Base-by-base conservation (phyloP, 2,797 vertebrate species). In the Steatocranus sp. region DNA sequence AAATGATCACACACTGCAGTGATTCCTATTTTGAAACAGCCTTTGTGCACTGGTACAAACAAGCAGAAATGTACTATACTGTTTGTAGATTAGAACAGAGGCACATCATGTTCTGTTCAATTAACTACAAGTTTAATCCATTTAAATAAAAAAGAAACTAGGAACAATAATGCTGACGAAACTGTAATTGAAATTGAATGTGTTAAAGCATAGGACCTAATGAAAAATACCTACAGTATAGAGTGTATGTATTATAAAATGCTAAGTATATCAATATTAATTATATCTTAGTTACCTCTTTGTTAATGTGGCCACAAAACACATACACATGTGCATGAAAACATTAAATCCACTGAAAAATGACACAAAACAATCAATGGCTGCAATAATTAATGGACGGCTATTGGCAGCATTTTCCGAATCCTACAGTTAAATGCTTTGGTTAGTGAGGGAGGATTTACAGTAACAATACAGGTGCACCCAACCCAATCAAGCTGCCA, bases 371-470 rank as follows among this genome's bases (percentile, higher is more conserved):
- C 51, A 85, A 92, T 89, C 86, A 90, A 88, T 84, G 77, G 46
- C 12, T 61, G 56, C 73, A 78, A 75, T 87, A 87, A 91, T 87
- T 63, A 86, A 85, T 66, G 34, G 50, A 11, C 49, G 32, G 78
- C 36, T 85, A 34, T 83, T 92, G 86, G 87, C 53, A 73, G 79
- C 79, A 75, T 49, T 76, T 84, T 83, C 80, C 38, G 75, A 86
- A 90, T 84, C 80, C 75, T 68, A 46, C 20, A 76, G 49, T 82
- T 75, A 75, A 90, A 89, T 79, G 78, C 85, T 87, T 51, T 78
- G 79, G 75, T 80, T 87, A 86, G 87, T 87, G 77, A 83, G 38
- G 54, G 66, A 79, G 48, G 27, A 2, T 83, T 88, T 83, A 89
- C 83, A 81, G 54, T 34, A 75, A 80, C 53, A 87, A 78, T 27